phyloP scores from a whole-genome alignment of 2,797 vertebrate species.

The Typhlichthys eigenmanni region DNA sequence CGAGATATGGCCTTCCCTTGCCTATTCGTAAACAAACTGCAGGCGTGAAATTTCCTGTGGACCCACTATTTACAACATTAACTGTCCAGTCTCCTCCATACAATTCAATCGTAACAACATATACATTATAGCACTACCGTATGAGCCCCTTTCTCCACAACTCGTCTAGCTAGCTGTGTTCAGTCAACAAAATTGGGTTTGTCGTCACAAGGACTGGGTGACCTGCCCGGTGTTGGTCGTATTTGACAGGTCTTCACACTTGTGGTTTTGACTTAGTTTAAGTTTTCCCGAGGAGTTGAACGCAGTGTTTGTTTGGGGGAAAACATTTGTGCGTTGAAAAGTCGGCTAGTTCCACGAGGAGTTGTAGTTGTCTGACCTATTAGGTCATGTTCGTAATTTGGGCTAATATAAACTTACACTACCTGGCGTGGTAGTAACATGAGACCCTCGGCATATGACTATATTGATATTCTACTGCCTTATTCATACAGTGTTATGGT shows the following conservation, averaged over 20 bases:
- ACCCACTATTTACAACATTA: neutral
- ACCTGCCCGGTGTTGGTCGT: slow-evolving; percentile 47
- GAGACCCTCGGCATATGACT: too few relatives aligned
- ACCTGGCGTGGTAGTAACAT: slow-evolving; percentile 18
- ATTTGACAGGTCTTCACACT: slow-evolving; percentile 49
- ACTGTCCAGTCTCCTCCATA: neutral
- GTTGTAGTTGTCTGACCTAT: neutral
- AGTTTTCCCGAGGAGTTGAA: neutral
- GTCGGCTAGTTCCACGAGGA: neutral
- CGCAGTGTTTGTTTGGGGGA: neutral
- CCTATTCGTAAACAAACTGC: slow-evolving; percentile 5
- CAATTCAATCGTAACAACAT: neutral
- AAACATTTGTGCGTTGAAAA: neutral
- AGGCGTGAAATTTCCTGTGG: slow-evolving; percentile 7
- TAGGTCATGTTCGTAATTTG: too few relatives aligned
- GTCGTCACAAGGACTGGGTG: slow-evolving; percentile 30
- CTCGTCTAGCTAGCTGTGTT: slow-evolving; percentile 5
- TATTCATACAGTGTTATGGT: neutral
- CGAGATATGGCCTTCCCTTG: neutral
- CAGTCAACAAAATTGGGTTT: slow-evolving; percentile 32
- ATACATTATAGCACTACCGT: slow-evolving; percentile 5
- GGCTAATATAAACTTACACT: slow-evolving; percentile 33
- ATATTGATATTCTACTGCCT: neutral
- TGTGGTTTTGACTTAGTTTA: slow-evolving; percentile 55
- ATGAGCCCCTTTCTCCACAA: slow-evolving; percentile 4